phyloP scores from a whole-genome alignment of 2,888 invertebrate genomes.

The Perdita meconis region DNA sequence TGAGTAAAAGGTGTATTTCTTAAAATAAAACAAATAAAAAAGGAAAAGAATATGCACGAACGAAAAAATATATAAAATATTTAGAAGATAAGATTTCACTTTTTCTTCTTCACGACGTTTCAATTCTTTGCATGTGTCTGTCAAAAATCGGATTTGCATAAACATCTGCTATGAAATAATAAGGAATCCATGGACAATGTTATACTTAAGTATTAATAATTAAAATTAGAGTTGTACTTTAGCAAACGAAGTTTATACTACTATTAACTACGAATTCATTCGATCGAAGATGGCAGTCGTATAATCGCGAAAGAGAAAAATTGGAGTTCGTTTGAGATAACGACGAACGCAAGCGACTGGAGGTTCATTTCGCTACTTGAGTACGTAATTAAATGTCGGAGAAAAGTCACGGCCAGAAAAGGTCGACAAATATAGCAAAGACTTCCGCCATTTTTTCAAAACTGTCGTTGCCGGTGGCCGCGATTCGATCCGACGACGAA shows the following conservation, averaged over 20 bases:
- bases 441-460: conserved; percentile 3
- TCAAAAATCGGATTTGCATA: too few relatives aligned
- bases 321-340: not conserved
- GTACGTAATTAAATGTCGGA: not conserved
- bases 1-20: too few relatives aligned
- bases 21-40: too few relatives aligned
- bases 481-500: conserved; percentile 39
- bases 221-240: not conserved
- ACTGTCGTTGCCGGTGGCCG: not conserved
- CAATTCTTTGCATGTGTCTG: too few relatives aligned
- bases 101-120: too few relatives aligned
- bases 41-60: too few relatives aligned
- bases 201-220: too few relatives aligned
- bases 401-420: conserved; percentile 1
- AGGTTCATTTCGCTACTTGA: not conserved
- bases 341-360: not conserved
- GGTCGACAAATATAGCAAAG: not conserved
- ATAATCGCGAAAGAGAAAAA: not conserved
- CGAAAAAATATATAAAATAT: too few relatives aligned
- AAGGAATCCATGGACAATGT: too few relatives aligned
- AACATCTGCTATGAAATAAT: too few relatives aligned
- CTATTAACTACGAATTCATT: not conserved
- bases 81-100: too few relatives aligned
- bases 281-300: not conserved
- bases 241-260: not conserved